Conservation (phyloP, 1,140 invertebrate genomes). For the Zeugodacus cucurbitae region DNA sequence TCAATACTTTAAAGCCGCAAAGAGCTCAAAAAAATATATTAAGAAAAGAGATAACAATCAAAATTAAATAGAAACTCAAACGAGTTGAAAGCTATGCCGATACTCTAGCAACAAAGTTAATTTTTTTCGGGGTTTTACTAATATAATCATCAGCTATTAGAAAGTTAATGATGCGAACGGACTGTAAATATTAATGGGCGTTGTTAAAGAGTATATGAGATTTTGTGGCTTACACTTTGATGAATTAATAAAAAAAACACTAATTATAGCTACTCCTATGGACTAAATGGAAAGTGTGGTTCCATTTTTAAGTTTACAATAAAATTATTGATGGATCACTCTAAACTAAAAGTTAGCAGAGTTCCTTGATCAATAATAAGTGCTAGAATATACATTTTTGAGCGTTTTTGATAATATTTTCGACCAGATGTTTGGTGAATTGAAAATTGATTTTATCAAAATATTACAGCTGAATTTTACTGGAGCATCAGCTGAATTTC, state of each 20-base stretch:
- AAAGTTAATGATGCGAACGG: background rate
- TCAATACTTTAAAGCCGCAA: background rate
- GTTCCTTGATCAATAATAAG: background rate
- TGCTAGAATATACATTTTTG: background rate
- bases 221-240: background rate
- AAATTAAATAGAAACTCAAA: background rate
- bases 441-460: too few species aligned
- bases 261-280: background rate
- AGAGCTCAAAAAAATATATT: background rate
- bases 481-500: too few species aligned
- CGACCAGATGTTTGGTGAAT: too few species aligned
- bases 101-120: background rate
- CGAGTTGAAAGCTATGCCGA: background rate
- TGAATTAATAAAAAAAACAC: background rate
- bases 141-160: background rate
- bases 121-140: background rate
- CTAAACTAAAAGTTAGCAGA: too few species aligned
- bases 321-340: background rate
- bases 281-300: too few species aligned
- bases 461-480: too few species aligned
- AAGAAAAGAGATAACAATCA: background rate
- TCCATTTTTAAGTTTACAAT: background rate
- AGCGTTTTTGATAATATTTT: too few species aligned
- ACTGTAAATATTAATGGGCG: background rate
- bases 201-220: background rate